Evolutionary conservation across 2,797 vertebrate species (phyloP).

Genomic region (Lateolabrax maculatus): DNA sequence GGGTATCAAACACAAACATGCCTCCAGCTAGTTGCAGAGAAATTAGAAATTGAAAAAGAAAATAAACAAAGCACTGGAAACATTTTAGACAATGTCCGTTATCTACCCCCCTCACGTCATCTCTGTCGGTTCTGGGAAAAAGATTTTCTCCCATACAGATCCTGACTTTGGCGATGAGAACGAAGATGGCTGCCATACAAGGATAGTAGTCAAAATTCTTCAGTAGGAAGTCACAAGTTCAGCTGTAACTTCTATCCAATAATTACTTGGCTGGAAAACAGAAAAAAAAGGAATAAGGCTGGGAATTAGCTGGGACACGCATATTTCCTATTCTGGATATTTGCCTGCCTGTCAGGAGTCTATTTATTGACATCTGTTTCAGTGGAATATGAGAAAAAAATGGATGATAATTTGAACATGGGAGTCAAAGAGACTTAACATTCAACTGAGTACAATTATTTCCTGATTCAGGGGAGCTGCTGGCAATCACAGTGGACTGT

Average conservation of each 20-base stretch:
- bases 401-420: slow-evolving; percentile 51
- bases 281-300: slow-evolving; percentile 24
- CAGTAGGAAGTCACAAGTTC: slow-evolving; percentile 77
- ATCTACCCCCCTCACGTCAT: slow-evolving; percentile 28
- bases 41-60: slow-evolving; percentile 68
- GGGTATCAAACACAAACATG: slow-evolving; percentile 75
- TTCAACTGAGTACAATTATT: slow-evolving; percentile 10
- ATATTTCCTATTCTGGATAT: slow-evolving; percentile 59
- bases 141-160: slow-evolving; percentile 75
- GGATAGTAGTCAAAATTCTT: slow-evolving; percentile 72
- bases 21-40: slow-evolving; percentile 68
- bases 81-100: slow-evolving; percentile 45
- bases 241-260: slow-evolving; percentile 61
- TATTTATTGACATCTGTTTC: slow-evolving; percentile 56
- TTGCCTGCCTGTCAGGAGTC: slow-evolving; percentile 41
- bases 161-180: slow-evolving; percentile 70
- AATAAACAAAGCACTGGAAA: slow-evolving; percentile 66
- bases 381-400: slow-evolving; percentile 53
- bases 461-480: slow-evolving; percentile 45
- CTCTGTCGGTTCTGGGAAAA: slow-evolving; percentile 77
- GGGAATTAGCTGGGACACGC: slow-evolving; percentile 50
- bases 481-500: slow-evolving; percentile 30
- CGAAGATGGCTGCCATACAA: slow-evolving; percentile 73
- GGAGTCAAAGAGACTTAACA: slow-evolving; percentile 43
- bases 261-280: slow-evolving; percentile 62